Conservation (phyloP, 2,113 vertebrate genomes). For the Callionymus lyra region DNA sequence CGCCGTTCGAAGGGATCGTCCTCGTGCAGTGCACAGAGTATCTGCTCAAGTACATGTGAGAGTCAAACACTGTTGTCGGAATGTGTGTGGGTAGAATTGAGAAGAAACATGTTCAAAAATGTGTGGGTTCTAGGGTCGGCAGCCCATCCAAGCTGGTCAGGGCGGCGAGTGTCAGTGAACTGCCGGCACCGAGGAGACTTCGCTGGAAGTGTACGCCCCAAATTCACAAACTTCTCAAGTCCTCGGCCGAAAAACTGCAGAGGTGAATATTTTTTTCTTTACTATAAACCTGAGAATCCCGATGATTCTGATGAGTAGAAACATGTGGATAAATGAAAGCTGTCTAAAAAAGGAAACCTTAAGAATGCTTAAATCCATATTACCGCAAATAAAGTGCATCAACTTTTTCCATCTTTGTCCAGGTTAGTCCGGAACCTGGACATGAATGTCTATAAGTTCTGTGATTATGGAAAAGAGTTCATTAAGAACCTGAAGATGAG, state of each 20-base stretch:
- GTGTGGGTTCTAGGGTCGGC: constrained; percentile 63
- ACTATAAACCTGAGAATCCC: too few relatives aligned
- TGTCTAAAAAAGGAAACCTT: too few relatives aligned
- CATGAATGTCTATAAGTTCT: constrained; percentile 79
- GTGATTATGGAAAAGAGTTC: constrained; percentile 83
- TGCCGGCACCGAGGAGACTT: constrained; percentile 82
- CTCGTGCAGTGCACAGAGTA: constrained; percentile 91
- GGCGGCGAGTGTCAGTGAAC: constrained; percentile 84
- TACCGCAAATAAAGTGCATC: background rate
- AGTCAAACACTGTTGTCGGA: background rate
- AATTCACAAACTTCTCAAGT: constrained; percentile 73
- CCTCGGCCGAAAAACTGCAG: constrained; percentile 80
- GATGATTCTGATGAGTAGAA: too few relatives aligned
- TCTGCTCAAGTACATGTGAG: constrained; percentile 91
- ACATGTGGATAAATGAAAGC: too few relatives aligned
- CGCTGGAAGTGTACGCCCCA: constrained; percentile 90
- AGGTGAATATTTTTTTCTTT: constrained; percentile 55
- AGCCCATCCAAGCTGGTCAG: constrained; percentile 79
- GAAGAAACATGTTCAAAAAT: background rate
- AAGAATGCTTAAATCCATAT: too few relatives aligned
- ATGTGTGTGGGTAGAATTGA: background rate
- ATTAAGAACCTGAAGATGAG: constrained; percentile 92
- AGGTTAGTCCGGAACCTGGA: constrained; percentile 84
- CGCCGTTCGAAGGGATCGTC: constrained; percentile 89
- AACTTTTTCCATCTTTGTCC: constrained; percentile 7